phyloP scores from a whole-genome alignment of 2,113 vertebrate genomes.

The Andinoacara biseriatus region DNA sequence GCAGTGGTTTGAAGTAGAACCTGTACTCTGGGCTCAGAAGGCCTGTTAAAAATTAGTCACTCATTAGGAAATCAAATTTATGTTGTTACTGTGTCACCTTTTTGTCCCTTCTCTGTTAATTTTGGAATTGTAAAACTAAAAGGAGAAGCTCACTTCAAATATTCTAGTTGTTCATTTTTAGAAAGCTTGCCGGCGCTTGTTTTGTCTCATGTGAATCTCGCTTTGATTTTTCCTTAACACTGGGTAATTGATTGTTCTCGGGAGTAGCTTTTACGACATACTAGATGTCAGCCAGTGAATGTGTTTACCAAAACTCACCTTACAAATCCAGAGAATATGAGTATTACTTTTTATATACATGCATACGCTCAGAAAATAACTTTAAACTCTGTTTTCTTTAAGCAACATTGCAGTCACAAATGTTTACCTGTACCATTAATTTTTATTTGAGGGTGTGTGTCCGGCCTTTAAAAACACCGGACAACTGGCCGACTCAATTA shows the following conservation, averaged over 20 bases:
- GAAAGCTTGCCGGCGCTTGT: background rate
- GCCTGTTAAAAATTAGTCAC: background rate
- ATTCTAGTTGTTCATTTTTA: background rate
- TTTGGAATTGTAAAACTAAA: background rate
- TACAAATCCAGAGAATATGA: background rate
- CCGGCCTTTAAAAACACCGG: background rate
- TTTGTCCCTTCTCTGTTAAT: background rate
- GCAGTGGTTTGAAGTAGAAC: background rate
- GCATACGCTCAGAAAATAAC: background rate
- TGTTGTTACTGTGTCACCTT: background rate
- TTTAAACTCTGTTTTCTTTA: slow-evolving; percentile 6
- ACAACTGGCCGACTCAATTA: slow-evolving; percentile 27
- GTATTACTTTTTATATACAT: background rate
- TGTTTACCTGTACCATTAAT: slow-evolving; percentile 20
- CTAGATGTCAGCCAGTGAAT: background rate
- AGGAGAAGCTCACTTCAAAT: background rate
- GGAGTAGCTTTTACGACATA: background rate
- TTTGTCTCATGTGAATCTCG: background rate
- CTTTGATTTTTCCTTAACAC: background rate
- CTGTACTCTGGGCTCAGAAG: background rate
- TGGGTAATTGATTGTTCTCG: background rate
- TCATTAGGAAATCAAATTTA: background rate
- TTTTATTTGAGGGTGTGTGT: slow-evolving; percentile 6
- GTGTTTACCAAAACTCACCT: slow-evolving; percentile 17
- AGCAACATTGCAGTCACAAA: background rate